phyloP scores from a whole-genome alignment of 2,888 invertebrate species.

The Neelides folsomi region DNA sequence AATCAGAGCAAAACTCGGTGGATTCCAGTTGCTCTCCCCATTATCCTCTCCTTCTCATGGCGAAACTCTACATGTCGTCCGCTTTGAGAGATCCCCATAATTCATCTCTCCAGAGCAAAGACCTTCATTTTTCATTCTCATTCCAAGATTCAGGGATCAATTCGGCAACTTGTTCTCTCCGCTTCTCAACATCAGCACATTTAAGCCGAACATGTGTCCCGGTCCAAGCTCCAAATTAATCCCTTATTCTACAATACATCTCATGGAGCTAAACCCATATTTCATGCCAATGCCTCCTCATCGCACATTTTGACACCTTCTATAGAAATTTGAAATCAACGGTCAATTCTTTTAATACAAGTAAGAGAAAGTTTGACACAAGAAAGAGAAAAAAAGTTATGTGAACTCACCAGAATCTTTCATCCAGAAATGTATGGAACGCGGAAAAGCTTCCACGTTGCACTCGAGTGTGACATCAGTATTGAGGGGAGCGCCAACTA shows the following conservation, averaged over 20 bases:
- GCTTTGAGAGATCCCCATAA: conserved; percentile 11
- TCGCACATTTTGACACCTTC: too few relatives aligned
- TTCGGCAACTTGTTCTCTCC: conserved; percentile 1
- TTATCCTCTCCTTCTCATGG: too few relatives aligned
- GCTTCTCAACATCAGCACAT: conserved; percentile 4
- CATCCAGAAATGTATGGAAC: conserved; percentile 70
- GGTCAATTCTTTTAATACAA: background rate
- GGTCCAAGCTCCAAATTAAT: background rate
- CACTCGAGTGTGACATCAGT: conserved; percentile 79
- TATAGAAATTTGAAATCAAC: too few relatives aligned
- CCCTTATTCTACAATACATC: too few relatives aligned
- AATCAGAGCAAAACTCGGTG: too few relatives aligned
- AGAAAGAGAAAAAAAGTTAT: background rate
- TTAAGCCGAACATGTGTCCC: background rate
- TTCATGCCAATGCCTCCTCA: too few relatives aligned
- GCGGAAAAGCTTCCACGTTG: conserved; percentile 73
- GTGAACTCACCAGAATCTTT: conserved; percentile 60
- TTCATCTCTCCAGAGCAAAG: conserved; percentile 9
- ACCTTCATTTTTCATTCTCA: conserved; percentile 1
- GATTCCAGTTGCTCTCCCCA: too few relatives aligned
- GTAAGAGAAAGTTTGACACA: background rate
- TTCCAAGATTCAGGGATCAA: background rate
- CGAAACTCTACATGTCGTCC: conserved; percentile 3
- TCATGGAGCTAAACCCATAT: too few relatives aligned
- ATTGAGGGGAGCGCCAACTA: conserved; percentile 73